phyloP scores from a whole-genome alignment of 2,888 invertebrate genomes.

The Gymnoscelis rufifasciata region DNA sequence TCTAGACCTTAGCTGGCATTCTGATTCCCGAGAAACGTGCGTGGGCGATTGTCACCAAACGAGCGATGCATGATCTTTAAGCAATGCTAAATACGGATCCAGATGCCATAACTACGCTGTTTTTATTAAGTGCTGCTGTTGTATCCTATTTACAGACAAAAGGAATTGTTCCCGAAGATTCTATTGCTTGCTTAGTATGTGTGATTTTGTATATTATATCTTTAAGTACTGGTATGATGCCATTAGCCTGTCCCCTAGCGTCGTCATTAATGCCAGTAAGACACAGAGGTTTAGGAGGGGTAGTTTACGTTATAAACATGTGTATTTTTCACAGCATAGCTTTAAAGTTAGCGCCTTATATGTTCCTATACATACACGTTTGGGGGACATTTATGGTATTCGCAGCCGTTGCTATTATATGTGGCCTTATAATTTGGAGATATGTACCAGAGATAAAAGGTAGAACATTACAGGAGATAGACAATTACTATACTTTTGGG shows the following conservation, averaged over 20 bases:
- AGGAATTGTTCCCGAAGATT: too few relatives aligned
- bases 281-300: slow-evolving; percentile 19
- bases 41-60: too few relatives aligned
- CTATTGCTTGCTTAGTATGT: slow-evolving; percentile 14
- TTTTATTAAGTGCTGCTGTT: too few relatives aligned
- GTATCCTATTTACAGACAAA: too few relatives aligned
- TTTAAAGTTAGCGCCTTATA: slow-evolving; percentile 20
- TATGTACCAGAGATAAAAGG: slow-evolving; percentile 20
- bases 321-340: slow-evolving; percentile 9
- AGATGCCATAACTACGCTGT: too few relatives aligned
- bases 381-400: slow-evolving; percentile 19
- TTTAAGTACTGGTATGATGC: slow-evolving; percentile 4
- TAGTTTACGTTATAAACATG: slow-evolving; percentile 7
- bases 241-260: slow-evolving; percentile 5
- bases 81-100: too few relatives aligned
- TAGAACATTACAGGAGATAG: slow-evolving; percentile 16
- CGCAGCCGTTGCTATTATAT: slow-evolving; percentile 6
- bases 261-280: slow-evolving; percentile 21
- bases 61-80: too few relatives aligned
- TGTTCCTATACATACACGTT: slow-evolving; percentile 11
- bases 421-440: slow-evolving; percentile 10
- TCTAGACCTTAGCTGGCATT: too few relatives aligned
- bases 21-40: too few relatives aligned
- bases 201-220: slow-evolving; percentile 10
- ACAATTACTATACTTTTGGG: slow-evolving; percentile 12